Base-by-base conservation (phyloP, 2,797 vertebrate genomes). In the Paratrypauchen microcephalus region DNA sequence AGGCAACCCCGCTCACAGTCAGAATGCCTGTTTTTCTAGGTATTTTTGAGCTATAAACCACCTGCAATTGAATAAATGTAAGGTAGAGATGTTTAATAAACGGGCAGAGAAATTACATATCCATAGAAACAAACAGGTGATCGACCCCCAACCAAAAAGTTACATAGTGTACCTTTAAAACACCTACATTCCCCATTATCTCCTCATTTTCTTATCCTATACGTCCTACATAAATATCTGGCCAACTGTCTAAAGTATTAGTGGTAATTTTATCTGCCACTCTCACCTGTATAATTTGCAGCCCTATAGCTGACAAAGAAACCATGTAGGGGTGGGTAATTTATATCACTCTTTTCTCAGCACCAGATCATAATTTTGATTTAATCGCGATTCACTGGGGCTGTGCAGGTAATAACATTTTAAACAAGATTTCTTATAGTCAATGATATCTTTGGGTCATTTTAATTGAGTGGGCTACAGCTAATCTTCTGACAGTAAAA, bases 121-220 rank as follows among this genome's bases (percentile, higher is more conserved):
- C 32, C 32, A 36, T 36, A 36, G 8, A 36, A 36, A 36, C 32
- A 36, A 36, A 6, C 8, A 9, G 32, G 8, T 36, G 32, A 36
- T 36, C 9, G 8, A 36, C 32, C 32, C 32, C 32, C 32, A 36
- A 36, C 32, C 8, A 9, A 9, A 36, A 36, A 36, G 32, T 9
- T 9, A 36, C 8, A 36, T 36, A 32, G 30, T 32, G 30, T 6
- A 32, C 30, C 32, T 36, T 36, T 36, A 36, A 36, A 36, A 36
- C 32, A 36, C 32, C 32, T 36, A 36, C 8, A 36, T 0, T 66
- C 28, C n/a, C 23, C 2, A 0, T 55, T 3, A 39, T 56, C 65
- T 28, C 70, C 68, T 52, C 66, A 52, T 60, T 55, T 58, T 21
- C 59, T 21, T 52, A 41, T 69, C 72, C 39, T 21, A 56, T 65